Evolutionary conservation across 2,113 vertebrate species (phyloP), one percentile per base, ranked within the genome.

Genomic region (Platysteira castanea): DNA sequence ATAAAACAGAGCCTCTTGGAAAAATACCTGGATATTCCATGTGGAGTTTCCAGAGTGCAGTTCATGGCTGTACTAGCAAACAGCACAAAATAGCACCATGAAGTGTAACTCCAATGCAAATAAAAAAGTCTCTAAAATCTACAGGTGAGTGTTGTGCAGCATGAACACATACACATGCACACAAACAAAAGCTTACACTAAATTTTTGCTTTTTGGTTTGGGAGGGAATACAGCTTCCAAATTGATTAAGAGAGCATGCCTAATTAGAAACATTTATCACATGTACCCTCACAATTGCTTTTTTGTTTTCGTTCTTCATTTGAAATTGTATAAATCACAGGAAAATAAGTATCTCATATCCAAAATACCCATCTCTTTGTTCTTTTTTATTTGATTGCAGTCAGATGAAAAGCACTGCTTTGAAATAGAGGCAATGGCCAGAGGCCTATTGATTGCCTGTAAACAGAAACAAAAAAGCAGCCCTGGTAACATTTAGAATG

Each of bases 391-490:
- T 97, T 98, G 98, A 99, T 98, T 98, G 98, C 98, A 98, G 98
- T 98, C 98, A 98, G 98, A 98, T 98, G 98, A 98, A 98, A 98
- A 98, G 98, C 39, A 31, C 95, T 97, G 98, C 98, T 99, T 98
- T 99, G 98, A 99, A 99, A 98, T 96, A 64, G 95, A 98, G 97
- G 98, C 94, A 90, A 95, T 98, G 98, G 98, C 98, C 98, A 82
- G 97, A 97, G 98, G 97, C 98, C 98, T 82, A 95, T 82, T 73
- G 94, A 97, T 97, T 98, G 98, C 96, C 97, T 96, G 98, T 97
- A 97, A 97, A 97, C 97, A 97, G 95, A 98, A 97, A 95, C 86
- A 97, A 95, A 92, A 96, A 96, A 96, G 96, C 93, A 96, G 98
- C 98, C 96, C 98, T 98, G 96, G 98, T 98, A 98, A 97, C 97